Conservation (phyloP, 30 jellyfish, hydroid and myxozoan genomes). For the Aurelia aurita region DNA sequence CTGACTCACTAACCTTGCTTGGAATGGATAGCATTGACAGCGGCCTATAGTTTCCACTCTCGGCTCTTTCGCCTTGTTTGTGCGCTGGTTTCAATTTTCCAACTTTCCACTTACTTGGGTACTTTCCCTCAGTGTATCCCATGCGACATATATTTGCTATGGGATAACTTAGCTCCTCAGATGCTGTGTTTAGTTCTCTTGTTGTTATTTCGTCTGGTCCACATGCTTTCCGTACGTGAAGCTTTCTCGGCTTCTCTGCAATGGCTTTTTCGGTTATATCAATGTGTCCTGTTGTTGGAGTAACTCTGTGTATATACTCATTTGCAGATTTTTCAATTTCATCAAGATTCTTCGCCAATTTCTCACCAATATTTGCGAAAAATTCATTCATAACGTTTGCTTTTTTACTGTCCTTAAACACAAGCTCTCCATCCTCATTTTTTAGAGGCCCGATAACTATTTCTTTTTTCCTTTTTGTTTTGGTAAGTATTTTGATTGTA, state of each 20-base stretch:
- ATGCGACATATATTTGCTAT: constrained; percentile 1
- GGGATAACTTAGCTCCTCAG: background rate
- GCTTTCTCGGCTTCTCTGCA: no score
- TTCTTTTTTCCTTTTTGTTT: background rate
- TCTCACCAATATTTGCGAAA: no score
- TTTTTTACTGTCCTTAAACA: background rate
- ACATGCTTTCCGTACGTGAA: no score
- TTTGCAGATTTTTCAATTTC: no score
- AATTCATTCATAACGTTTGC: constrained; percentile 2
- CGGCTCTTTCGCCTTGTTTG: constrained; percentile 1
- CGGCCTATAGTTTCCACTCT: no score
- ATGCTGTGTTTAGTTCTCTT: no score
- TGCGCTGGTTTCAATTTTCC: constrained; percentile 4
- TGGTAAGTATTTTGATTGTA: background rate
- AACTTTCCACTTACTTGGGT: no score
- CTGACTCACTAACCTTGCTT: background rate
- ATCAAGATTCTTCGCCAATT: no score
- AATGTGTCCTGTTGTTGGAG: no score
- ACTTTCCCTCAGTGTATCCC: background rate
- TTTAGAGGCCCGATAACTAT: background rate
- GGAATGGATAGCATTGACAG: constrained; percentile 4
- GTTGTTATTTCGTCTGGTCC: no score
- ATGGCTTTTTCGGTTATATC: no score
- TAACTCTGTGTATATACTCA: no score
- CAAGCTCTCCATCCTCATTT: background rate